Base-by-base conservation (phyloP, 2,888 invertebrate genomes). In the Calameuta pallipes region DNA sequence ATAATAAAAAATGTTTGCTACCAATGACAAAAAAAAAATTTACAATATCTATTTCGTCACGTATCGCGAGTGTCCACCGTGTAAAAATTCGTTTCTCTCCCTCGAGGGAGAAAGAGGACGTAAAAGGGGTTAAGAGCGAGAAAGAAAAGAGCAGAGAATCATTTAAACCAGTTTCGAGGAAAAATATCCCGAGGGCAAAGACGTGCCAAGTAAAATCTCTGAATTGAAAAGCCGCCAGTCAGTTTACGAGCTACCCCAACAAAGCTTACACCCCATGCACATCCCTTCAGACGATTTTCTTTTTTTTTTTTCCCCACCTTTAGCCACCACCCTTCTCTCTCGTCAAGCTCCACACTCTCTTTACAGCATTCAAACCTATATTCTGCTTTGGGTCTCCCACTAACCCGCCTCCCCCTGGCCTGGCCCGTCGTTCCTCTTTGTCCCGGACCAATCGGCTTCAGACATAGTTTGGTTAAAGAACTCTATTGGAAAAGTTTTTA, bases 401-500 rank as follows among this genome's bases (percentile, higher is more conserved):
- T n/a, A 12, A n/a, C 69, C 69, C 11, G 0, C 30, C 11, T 0
- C 23, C 30, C 4, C 11, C 12, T 33, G 33, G 33, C 33, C 33
- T 33, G 33, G 33, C 36, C 11, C 36, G 4, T 11, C 76, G 74
- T 74, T 78, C 80, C 78, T 82, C 84, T 79, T 41, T 41, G 23
- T 41, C 9, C 41, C 41, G 41, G 4, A 41, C 79, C 79, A 78
- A 71, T 56, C 69, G 76, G 69, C 36, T 33, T 33, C 77, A 33
- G 71, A 71, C 79, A 78, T 82, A 84, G 81, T 83, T 84, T 82
- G 82, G 82, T 82, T 84, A 85, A 84, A 83, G 82, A 82, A 83
- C 82, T 80, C 82, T 85, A 84, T 86, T 85, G 82, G 83, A 83
- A 85, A 83, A 87, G 85, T 82, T 87, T 86, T 87, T 85, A 85